Evolutionary conservation across 2,113 vertebrate genomes (phyloP).

Genomic region (Trichechus manatus): DNA sequence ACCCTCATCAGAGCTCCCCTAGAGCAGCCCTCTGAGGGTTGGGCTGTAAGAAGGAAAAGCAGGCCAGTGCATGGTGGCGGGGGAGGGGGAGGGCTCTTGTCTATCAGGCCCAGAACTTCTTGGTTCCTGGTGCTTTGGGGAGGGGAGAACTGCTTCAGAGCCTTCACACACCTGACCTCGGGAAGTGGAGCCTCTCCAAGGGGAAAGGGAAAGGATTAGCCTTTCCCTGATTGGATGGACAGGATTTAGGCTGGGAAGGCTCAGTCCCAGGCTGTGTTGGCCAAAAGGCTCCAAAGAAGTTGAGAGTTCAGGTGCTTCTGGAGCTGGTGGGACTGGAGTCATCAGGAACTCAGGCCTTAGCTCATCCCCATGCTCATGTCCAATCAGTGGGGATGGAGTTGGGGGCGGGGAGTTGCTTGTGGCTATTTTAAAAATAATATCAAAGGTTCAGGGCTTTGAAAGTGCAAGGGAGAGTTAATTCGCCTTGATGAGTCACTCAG

Average conservation of each 20-base stretch:
- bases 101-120: not conserved
- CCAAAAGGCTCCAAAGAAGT: not conserved
- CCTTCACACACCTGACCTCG: not conserved
- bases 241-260: not conserved
- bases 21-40: not conserved
- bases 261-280: not conserved
- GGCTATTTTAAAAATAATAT: constrained; percentile 48
- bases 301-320: not conserved
- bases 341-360: not conserved
- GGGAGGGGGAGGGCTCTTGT: not conserved
- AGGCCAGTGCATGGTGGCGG: too few relatives aligned
- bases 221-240: not conserved
- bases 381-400: not conserved
- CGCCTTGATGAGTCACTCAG: not conserved
- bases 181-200: not conserved
- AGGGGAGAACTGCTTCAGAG: not conserved
- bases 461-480: not conserved
- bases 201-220: not conserved
- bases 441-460: not conserved
- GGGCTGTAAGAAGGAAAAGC: not conserved
- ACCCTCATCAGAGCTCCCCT: not conserved
- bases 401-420: not conserved
- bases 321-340: not conserved
- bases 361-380: not conserved
- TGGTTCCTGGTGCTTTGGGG: not conserved